Percentiles rank a stretch among this genome's conserved stretches.
Evolutionary conservation across 2,888 invertebrate species (phyloP).

Genomic region (Phania funesta): DNA sequence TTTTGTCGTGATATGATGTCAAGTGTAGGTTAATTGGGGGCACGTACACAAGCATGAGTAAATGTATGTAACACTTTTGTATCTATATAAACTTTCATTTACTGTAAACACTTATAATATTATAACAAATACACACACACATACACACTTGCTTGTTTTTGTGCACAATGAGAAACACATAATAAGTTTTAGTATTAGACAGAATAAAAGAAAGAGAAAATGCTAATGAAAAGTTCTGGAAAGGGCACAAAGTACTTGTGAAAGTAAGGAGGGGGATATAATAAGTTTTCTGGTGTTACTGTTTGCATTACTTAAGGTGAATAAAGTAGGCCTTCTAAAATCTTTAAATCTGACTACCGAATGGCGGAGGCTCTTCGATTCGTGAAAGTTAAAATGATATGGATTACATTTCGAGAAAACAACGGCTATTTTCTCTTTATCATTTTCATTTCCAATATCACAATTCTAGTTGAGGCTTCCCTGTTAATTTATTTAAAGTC

Average conservation of each 20-base stretch:
- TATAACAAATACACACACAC: not conserved
- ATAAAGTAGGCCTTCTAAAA: too few relatives aligned
- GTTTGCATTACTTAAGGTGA: too few relatives aligned
- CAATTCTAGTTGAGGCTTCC: too few relatives aligned
- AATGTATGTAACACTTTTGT: not conserved
- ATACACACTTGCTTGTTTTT: not conserved
- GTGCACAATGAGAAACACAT: not conserved
- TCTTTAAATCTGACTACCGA: too few relatives aligned
- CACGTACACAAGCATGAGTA: slow-evolving; percentile 26
- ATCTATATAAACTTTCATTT: not conserved
- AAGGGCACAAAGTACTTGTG: not conserved
- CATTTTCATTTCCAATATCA: too few relatives aligned
- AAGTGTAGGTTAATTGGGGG: slow-evolving; percentile 65
- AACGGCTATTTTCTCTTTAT: too few relatives aligned
- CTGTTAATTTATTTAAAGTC: too few relatives aligned
- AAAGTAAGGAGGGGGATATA: not conserved
- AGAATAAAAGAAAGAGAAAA: not conserved
- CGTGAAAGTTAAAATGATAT: too few relatives aligned
- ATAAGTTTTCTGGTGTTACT: not conserved
- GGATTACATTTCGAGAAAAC: too few relatives aligned
- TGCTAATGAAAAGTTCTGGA: not conserved
- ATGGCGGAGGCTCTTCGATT: too few relatives aligned
- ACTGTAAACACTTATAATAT: slow-evolving; percentile 11
- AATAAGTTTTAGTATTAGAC: not conserved
- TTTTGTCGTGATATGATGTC: slow-evolving; percentile 46